Percentiles rank a stretch among this genome's conserved stretches.
These are phyloP conservation scores for Micrastur ruficollis DNA, from an alignment of 2,797 vertebrate genomes.

Conservation along the genomic window DNA sequence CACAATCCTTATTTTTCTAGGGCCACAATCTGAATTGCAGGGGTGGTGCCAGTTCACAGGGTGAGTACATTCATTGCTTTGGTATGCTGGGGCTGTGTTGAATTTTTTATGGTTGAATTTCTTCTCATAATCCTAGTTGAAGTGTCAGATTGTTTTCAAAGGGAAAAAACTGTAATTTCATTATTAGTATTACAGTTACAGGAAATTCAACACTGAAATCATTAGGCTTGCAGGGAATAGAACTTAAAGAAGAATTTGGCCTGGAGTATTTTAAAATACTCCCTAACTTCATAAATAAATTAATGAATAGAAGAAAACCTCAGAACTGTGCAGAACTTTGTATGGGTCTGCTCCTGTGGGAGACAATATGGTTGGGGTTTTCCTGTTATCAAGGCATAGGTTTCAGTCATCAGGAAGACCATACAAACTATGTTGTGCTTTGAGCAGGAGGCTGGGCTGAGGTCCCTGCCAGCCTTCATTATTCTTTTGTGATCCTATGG, in stretches of 20 bases:
- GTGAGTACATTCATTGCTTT: not conserved
- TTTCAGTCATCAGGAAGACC: not conserved
- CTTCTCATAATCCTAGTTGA: not conserved
- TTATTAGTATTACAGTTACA: not conserved
- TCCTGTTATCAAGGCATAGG: rapidly evolving
- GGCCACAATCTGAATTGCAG: not conserved
- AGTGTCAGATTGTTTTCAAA: not conserved
- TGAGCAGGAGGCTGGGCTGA: not conserved
- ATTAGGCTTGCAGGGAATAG: not conserved
- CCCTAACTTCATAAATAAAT: not conserved
- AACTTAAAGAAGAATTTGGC: not conserved
- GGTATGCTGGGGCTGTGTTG: not conserved
- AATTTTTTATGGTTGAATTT: not conserved
- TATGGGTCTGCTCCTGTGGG: not conserved
- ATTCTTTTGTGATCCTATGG: rapidly evolving
- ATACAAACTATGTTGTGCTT: rapidly evolving
- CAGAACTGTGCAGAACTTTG: not conserved
- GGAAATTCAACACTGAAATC: not conserved
- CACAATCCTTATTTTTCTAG: not conserved
- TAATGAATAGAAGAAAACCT: not conserved
- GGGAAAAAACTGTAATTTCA: not conserved
- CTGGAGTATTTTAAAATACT: not conserved
- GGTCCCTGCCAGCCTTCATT: not conserved
- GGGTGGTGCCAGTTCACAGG: not conserved
- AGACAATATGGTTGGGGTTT: not conserved